phyloP scores from a whole-genome alignment of 1,140 invertebrate genomes.

The Zophobas morio region DNA sequence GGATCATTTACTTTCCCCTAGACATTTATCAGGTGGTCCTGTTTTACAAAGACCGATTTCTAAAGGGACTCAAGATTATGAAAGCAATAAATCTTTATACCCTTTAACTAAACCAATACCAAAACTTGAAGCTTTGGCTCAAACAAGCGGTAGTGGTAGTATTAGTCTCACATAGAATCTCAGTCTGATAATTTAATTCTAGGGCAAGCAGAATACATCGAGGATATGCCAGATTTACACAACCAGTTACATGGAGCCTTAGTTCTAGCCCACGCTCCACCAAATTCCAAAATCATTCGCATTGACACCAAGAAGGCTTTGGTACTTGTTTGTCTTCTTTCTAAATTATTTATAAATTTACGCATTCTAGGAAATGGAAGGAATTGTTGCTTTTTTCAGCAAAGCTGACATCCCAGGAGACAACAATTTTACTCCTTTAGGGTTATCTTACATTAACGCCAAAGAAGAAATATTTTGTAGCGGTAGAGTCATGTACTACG shows the following conservation, averaged over 20 bases:
- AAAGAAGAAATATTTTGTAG: constrained; percentile 72
- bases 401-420: constrained; percentile 84
- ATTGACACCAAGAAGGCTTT: constrained; percentile 75
- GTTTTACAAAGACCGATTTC: constrained; percentile 76
- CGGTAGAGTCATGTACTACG: constrained; percentile 73
- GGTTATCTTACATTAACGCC: constrained; percentile 60
- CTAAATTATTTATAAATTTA: background rate
- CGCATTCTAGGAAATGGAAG: constrained; percentile 72
- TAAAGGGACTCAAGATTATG: constrained; percentile 79
- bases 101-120: constrained; percentile 83
- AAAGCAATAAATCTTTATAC: constrained; percentile 78
- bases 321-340: constrained; percentile 67
- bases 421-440: constrained; percentile 72
- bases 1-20: constrained; percentile 65
- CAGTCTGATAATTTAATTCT: constrained; percentile 65
- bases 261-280: constrained; percentile 72
- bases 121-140: constrained; percentile 82
- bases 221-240: constrained; percentile 72
- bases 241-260: constrained; percentile 77
- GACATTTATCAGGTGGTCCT: constrained; percentile 70
- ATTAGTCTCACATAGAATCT: background rate
- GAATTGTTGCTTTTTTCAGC: constrained; percentile 80
- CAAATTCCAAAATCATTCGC: constrained; percentile 69
- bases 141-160: constrained; percentile 70
- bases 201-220: constrained; percentile 79